Evolutionary conservation across 2,797 vertebrate species (phyloP), one percentile per base, ranked within the genome.

Genomic region (Intellagama lesueurii): DNA sequence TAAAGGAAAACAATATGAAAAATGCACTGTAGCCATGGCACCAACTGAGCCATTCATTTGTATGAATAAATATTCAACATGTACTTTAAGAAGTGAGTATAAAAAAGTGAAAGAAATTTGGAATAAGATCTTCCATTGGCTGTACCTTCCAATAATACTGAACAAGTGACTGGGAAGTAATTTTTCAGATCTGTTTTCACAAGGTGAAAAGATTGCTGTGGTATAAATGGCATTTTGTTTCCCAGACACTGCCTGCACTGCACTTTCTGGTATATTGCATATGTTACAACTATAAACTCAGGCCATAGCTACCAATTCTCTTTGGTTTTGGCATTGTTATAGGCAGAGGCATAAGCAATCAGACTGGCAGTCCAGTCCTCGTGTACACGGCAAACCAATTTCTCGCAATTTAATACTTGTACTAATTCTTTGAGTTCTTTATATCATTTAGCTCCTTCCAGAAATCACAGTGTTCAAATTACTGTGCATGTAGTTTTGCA

Each of bases 341-440:
- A 84, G 76, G 70, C 40, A 72, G 56, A 90, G 76, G 44, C 69
- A 40, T 30, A 26, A 66, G 30, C 49, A 69, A 89, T 28, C n/a
- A 22, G 80, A 35, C 76, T 47, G 72, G 52, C 28, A 89, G 83
- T 40, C 52, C 49, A 85, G 83, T 81, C 26, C 40, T 81, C 85
- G 56, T 22, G 14, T 85, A 89, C n/a, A 30, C 28, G 81, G 64
- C 19, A 81, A 77, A 89, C 52, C 49, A 64, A 24, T 85, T 72
- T 17, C 77, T 85, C 44, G 30, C 28, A 69, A 44, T 68, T 81
- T 47, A 85, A 49, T 81, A 47, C 81, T 80, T 64, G 66, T 85
- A 85, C 83, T 64, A 85, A 76, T 85, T 89, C 70, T 89, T 56
- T 68, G 79, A 84, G 88, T 72, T 89, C 70, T 89, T 85, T 68